Percentiles rank a stretch among this genome's conserved stretches.
These are phyloP conservation scores for Salticus scenicus DNA, from an alignment of 2,888 invertebrate genomes.

Conservation along the genomic window DNA sequence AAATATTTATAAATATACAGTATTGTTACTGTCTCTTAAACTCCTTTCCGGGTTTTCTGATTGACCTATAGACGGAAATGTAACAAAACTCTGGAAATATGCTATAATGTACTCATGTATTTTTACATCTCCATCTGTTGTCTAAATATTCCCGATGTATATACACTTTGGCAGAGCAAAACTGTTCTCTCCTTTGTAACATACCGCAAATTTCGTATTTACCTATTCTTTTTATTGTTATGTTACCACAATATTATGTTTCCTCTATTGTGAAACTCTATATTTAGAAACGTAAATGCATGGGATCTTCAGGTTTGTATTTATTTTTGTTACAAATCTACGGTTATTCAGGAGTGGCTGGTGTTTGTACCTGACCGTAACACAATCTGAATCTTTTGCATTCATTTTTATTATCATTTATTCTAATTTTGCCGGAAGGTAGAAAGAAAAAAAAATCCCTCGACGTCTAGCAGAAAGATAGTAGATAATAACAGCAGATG, in stretches of 20 bases:
- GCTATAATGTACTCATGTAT: neutral
- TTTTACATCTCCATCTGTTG: conserved; percentile 37
- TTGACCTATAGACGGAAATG: neutral
- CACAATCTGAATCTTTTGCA: conserved; percentile 39
- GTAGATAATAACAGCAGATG: conserved; percentile 27
- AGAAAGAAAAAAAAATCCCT: neutral
- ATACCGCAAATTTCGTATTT: conserved; percentile 57
- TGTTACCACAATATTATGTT: conserved; percentile 47
- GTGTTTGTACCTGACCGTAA: conserved; percentile 37
- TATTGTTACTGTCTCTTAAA: neutral
- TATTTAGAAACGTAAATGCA: conserved; percentile 25
- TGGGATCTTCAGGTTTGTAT: neutral
- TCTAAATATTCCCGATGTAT: conserved; percentile 31
- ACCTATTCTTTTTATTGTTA: neutral
- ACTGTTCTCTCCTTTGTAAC: conserved; percentile 22
- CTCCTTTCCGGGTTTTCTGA: neutral
- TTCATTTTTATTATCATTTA: neutral
- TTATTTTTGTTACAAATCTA: conserved; percentile 28
- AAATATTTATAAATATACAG: neutral
- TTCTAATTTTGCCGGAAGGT: conserved; percentile 64
- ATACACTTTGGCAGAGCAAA: neutral
- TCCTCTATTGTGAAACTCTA: conserved; percentile 23
- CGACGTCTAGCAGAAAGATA: neutral
- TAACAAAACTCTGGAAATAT: neutral
- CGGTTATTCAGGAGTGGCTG: conserved; percentile 39